Percentiles rank a stretch among this genome's conserved stretches.
phyloP scores from a whole-genome alignment of 2,113 vertebrate genomes.

The Crotophaga sulcirostris region DNA sequence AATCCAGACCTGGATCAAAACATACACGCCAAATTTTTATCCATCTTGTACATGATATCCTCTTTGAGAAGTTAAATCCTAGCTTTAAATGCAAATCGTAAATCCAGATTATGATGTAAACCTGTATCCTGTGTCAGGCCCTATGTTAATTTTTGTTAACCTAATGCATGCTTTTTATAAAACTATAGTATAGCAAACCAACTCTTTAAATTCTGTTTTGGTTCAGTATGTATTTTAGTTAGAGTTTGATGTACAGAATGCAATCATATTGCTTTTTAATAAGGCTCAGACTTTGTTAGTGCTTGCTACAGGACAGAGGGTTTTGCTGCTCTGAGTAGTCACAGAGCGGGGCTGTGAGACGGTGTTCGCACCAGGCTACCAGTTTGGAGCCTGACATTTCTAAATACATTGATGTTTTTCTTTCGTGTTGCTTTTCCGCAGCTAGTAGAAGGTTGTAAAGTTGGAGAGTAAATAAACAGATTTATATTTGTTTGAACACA shows the following conservation, averaged over 20 bases:
- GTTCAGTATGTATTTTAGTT: background rate
- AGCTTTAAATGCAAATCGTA: background rate
- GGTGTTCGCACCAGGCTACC: background rate
- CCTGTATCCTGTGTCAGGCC: background rate
- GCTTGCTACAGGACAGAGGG: background rate
- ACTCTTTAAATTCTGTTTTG: background rate
- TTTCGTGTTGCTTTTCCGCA: background rate
- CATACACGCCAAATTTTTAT: background rate
- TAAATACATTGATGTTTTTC: background rate
- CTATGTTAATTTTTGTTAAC: background rate
- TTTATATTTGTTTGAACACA: slow-evolving; percentile 46
- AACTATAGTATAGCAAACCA: background rate
- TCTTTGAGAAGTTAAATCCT: background rate
- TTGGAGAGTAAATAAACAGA: background rate
- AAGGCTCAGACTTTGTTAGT: background rate
- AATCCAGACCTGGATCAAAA: background rate
- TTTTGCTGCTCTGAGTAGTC: background rate
- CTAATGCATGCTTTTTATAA: background rate
- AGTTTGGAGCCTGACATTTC: background rate
- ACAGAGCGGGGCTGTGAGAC: background rate
- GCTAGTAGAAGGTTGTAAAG: background rate
- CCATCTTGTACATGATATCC: background rate
- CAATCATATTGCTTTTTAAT: background rate
- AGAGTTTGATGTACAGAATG: background rate
- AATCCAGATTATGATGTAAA: background rate